Base-by-base conservation (phyloP, 1,140 invertebrate genomes). In the Pseudoatta argentina region DNA sequence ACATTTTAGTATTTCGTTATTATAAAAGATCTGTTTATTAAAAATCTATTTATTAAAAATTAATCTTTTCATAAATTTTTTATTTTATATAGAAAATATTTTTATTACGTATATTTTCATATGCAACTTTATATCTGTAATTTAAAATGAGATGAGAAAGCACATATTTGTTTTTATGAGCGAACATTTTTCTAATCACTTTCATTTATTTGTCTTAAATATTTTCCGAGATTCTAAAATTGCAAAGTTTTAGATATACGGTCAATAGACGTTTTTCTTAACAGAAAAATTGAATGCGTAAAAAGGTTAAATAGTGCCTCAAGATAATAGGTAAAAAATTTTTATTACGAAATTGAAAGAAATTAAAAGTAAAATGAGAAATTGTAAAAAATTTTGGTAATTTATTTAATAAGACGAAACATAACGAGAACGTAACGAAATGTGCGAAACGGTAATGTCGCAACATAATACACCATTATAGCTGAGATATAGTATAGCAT, bases 391-490 rank as follows among this genome's bases (percentile, higher is more conserved):
- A 39, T 39, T 34, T 75, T 8, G 51, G n/a, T 55, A 10, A 1
- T 75, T 34, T 51, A 21, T 55, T 34, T 34, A 24, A 2, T 75
- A 27, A 55, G 0, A 18, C 14, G 16, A 12, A n/a, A 55, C 3
- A 30, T 30, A 30, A 30, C 1, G 16, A 64, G 48, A 34, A 34
- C 63, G 16, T 64, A 66, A 66, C 0, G 10, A 21, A 44, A 39
- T 1, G 44, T 66, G 18, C 12, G 12, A 27, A 64, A 51, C 2
- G 2, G n/a, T 66, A 66, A 30, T 6, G 27, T 12, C 30, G 76
- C 39, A 66, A 78, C 18, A 18, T 78, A 66, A 78, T 78, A 44
- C 8, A 78, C 6, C 24, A 12, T 78, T 78, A 44, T 39, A 48
- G 39, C 10, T 24, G n/a, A 55, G n/a, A 57, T 69, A 57, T 69